Base-by-base conservation (phyloP, 2,888 invertebrate species). In the Temnothorax rugatulus region DNA sequence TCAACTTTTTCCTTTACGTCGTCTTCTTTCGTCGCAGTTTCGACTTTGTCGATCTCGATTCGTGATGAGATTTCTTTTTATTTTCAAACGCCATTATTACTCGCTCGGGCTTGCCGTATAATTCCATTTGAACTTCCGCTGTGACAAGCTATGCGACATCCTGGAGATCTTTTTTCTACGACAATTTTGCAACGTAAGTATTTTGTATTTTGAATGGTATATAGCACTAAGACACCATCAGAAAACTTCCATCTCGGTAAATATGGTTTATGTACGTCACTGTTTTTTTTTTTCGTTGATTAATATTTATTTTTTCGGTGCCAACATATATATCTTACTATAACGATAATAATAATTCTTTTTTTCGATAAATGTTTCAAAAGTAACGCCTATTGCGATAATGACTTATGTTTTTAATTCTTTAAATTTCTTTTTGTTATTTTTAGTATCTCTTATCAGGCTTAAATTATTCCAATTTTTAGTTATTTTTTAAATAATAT, bases 121-220 rank as follows among this genome's bases (percentile, higher is more conserved):
- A 79, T 79, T 79, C 47, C 71, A 79, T 79, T 79, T 79, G 79
- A 79, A 71, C 79, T 79, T 79, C 79, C 59, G 59, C 71, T 38
- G 59, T 52, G 34, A 71, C 47, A 44, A 71, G 71, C 71, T 79
- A 79, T 71, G 79, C 59, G 79, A 79, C 79, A 79, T 79, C 59
- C 71, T 71, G 18, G n/a, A 59, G 71, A 71, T 69, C 25, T 41
- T 79, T 76, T 79, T 79, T 50, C 29, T 25, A 18, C 59, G 71
- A 71, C 71, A 79, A 69, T 79, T 69, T 79, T 59, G 59, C 63
- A 59, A 21, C 38, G 47, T 59, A 11, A 47, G 21, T n/a, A 11
- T 71, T 71, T 71, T 59, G 47, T 79, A 50, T 79, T 69, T 79
- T 11, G 25, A 47, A 44, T 47, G 38, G 44, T n/a, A n/a, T n/a